phyloP scores from a whole-genome alignment of 2,113 vertebrate species.

The Ageneiosus marmoratus region DNA sequence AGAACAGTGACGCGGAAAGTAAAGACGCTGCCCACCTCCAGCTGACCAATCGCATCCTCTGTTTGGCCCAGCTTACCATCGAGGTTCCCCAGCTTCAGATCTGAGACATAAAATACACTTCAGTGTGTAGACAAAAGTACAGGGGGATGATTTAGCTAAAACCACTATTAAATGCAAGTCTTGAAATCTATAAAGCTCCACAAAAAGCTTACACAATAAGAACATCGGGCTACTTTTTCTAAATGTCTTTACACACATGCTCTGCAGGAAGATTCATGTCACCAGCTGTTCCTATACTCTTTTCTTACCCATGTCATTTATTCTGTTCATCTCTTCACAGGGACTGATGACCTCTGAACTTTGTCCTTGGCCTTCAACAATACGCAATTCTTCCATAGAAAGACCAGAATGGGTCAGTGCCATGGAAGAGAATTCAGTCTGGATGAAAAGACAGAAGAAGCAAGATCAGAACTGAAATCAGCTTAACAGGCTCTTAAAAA shows the following conservation, averaged over 20 bases:
- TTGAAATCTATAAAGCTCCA: not conserved
- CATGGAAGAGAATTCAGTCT: constrained; percentile 83
- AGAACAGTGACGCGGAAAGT: constrained; percentile 97
- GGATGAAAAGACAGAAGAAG: constrained; percentile 17
- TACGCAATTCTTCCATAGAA: constrained; percentile 92
- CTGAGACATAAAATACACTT: constrained; percentile 66
- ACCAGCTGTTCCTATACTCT: constrained; percentile 27
- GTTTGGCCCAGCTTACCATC: constrained; percentile 84
- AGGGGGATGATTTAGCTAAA: not conserved
- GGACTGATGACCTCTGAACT: constrained; percentile 89
- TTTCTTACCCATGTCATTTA: constrained; percentile 85
- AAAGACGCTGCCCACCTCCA: constrained; percentile 92
- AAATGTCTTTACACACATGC: not conserved
- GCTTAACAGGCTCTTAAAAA: not conserved
- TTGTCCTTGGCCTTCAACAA: constrained; percentile 97
- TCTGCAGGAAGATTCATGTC: constrained; percentile 8
- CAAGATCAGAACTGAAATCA: constrained; percentile 5
- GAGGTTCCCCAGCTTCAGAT: constrained; percentile 83
- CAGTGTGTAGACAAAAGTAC: not conserved
- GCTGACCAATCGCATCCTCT: constrained; percentile 80
- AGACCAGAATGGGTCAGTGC: constrained; percentile 87
- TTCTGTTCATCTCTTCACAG: constrained; percentile 88
- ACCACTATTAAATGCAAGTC: not conserved
- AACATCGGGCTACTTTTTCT: not conserved
- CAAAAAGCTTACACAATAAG: not conserved